Conservation (phyloP, 2,888 invertebrate species). For the Sympetrum striolatum region DNA sequence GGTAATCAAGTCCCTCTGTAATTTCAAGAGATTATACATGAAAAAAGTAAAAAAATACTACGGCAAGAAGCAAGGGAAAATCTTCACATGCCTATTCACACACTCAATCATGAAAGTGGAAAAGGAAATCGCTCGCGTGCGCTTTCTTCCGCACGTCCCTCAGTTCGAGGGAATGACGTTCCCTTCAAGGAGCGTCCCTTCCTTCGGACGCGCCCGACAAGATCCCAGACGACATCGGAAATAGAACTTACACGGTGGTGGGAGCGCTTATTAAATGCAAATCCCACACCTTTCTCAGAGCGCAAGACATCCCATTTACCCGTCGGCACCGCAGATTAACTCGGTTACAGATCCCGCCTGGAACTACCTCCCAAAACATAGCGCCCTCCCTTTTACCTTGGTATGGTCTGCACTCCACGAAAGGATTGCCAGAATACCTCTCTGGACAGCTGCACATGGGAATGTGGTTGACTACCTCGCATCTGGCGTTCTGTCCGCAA, state of each 20-base stretch:
- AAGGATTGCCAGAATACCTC: conserved; percentile 59
- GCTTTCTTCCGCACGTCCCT: background rate
- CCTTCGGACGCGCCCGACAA: too few species aligned
- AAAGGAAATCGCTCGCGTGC: too few species aligned
- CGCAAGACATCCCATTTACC: background rate
- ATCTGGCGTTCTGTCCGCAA: conserved; percentile 58
- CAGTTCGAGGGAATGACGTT: background rate
- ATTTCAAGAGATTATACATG: too few species aligned
- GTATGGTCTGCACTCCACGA: conserved; percentile 47
- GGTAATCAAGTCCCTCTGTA: too few species aligned
- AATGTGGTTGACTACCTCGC: conserved; percentile 64
- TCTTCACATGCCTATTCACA: too few species aligned
- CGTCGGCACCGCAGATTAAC: background rate
- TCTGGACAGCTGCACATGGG: conserved; percentile 63
- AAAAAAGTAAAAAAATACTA: too few species aligned
- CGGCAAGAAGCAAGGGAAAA: too few species aligned
- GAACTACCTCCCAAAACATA: background rate
- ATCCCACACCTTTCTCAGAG: background rate
- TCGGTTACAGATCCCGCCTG: background rate
- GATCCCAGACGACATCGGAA: background rate
- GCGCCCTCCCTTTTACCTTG: conserved; percentile 28
- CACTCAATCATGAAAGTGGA: too few species aligned
- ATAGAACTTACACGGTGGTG: background rate
- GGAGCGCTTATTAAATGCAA: too few species aligned
- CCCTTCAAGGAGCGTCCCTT: background rate